Evolutionary conservation across 2,797 vertebrate genomes (phyloP).

Genomic region (Loris lydekkerianus): DNA sequence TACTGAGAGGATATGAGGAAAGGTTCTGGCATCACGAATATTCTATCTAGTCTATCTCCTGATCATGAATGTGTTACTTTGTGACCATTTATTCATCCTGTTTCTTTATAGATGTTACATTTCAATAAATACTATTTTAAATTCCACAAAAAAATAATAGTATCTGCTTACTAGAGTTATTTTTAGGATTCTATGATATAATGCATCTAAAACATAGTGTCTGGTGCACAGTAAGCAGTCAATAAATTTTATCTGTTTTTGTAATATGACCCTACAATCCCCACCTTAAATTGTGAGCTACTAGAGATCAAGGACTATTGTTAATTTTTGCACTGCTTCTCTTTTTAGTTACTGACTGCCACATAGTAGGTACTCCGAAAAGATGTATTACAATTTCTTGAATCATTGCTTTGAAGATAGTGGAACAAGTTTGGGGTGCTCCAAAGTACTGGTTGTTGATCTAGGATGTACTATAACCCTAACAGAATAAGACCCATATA

Average conservation of each 20-base stretch:
- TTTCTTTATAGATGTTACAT: neutral
- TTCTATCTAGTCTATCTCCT: too few species aligned
- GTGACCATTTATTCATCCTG: too few species aligned
- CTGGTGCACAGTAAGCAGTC: neutral
- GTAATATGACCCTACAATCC: neutral
- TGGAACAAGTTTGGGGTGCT: neutral
- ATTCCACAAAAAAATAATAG: neutral
- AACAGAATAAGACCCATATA: neutral
- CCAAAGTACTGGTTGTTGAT: neutral
- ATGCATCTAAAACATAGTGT: neutral
- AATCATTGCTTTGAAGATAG: neutral
- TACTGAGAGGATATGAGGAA: neutral
- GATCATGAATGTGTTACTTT: too few species aligned
- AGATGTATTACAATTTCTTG: neutral
- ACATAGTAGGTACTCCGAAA: neutral
- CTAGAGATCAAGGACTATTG: neutral
- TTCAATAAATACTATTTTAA: neutral
- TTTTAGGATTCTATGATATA: neutral
- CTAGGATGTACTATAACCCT: neutral
- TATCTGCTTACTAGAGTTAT: constrained; percentile 1
- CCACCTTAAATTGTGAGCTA: neutral
- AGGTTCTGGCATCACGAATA: neutral
- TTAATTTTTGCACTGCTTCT: neutral
- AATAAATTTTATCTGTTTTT: neutral
- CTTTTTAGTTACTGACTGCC: neutral